Percentiles rank a stretch among this genome's conserved stretches.
These are phyloP conservation scores for Oreohelix idahoensis DNA, from an alignment of 1,140 invertebrate genomes.

Conservation along the genomic window DNA sequence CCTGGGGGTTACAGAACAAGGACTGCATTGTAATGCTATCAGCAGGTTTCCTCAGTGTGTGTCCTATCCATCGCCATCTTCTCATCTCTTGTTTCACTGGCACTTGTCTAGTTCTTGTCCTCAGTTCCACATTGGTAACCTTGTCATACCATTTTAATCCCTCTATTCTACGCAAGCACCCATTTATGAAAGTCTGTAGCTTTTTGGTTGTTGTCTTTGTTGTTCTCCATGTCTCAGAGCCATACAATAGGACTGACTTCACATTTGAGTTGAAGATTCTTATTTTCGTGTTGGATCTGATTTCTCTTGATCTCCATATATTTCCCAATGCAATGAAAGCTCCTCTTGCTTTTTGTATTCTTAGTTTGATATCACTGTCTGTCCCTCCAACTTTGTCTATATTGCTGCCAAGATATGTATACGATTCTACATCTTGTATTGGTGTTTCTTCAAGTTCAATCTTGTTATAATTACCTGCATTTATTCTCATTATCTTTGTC, in stretches of 20 bases:
- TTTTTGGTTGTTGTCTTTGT: too few species aligned
- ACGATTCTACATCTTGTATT: too few species aligned
- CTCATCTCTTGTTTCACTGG: not conserved
- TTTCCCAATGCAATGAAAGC: not conserved
- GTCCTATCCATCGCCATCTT: not conserved
- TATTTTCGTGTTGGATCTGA: not conserved
- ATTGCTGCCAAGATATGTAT: too few species aligned
- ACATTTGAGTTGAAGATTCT: not conserved
- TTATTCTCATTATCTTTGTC: too few species aligned
- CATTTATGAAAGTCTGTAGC: not conserved
- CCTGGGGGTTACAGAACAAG: not conserved
- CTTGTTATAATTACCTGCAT: too few species aligned
- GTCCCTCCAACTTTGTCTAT: too few species aligned
- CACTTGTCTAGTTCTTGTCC: not conserved
- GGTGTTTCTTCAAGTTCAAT: too few species aligned
- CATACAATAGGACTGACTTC: not conserved
- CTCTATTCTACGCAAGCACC: not conserved
- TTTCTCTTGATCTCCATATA: not conserved
- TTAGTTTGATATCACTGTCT: too few species aligned
- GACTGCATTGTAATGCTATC: too few species aligned
- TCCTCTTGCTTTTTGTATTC: not conserved
- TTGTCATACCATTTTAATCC: not conserved
- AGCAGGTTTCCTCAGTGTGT: not conserved
- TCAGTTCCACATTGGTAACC: not conserved
- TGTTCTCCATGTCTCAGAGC: not conserved